Evolutionary conservation across 2,797 vertebrate species (phyloP).

Genomic region (Staurois parvus): DNA sequence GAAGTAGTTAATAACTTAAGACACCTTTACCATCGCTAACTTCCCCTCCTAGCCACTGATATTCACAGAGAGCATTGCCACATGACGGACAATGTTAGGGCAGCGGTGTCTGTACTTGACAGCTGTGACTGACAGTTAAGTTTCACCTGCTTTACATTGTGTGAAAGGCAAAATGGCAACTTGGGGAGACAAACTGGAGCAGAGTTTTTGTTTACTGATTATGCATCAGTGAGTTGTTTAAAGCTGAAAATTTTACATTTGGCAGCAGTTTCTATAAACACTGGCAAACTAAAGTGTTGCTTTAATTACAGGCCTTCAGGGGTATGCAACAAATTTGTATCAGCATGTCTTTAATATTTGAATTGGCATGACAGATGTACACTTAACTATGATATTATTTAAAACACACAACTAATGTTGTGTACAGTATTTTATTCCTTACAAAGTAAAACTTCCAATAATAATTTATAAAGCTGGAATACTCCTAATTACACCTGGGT

Average conservation of each 20-base stretch:
- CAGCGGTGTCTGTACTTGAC: too few species aligned
- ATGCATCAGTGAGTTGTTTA: too few species aligned
- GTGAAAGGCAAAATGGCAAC: not conserved
- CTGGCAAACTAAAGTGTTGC: not conserved
- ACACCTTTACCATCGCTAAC: too few species aligned
- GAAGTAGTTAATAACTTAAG: too few species aligned
- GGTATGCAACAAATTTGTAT: not conserved
- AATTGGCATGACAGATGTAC: not conserved
- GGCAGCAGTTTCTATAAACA: not conserved
- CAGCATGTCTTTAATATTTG: not conserved
- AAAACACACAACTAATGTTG: not conserved
- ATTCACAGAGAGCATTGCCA: too few species aligned
- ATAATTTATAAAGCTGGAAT: conserved; percentile 6
- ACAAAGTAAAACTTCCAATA: not conserved
- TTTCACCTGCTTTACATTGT: not conserved
- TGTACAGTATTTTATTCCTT: conserved; percentile 1
- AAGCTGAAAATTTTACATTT: not conserved
- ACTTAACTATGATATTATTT: not conserved
- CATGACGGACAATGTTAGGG: not conserved
- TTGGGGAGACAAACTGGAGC: not conserved
- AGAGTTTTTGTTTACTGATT: not conserved
- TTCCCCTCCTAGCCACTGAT: too few species aligned
- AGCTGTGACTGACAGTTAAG: too few species aligned
- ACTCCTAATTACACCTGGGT: not conserved
- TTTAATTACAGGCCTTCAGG: not conserved